Evolutionary conservation across 2,113 vertebrate genomes (phyloP).

Genomic region (Pachyramphus minor): DNA sequence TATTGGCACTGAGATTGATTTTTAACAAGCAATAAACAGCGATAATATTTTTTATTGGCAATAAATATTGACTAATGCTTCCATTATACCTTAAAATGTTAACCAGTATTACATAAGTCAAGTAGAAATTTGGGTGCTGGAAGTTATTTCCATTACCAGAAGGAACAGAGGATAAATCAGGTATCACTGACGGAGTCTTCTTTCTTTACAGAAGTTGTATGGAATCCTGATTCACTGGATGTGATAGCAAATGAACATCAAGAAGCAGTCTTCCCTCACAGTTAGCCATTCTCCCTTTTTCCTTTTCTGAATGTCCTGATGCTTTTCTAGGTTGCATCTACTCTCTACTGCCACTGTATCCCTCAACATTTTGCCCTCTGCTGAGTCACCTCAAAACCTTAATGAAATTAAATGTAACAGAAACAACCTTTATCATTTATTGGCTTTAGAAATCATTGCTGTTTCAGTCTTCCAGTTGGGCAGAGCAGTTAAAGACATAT

Average conservation of each 20-base stretch:
- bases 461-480: neutral
- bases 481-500: neutral
- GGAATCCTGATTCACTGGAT: neutral
- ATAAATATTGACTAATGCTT: neutral
- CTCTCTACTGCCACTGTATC: neutral
- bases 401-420: neutral
- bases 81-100: neutral
- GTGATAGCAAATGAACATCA: neutral
- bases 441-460: neutral
- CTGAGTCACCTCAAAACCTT: neutral
- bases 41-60: neutral
- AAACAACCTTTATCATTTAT: neutral
- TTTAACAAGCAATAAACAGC: neutral
- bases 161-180: neutral
- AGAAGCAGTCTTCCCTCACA: neutral
- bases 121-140: neutral
- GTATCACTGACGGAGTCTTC: neutral
- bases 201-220: neutral
- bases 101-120: neutral
- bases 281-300: neutral
- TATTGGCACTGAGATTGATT: fast-evolving
- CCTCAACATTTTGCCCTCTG: neutral
- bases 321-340: neutral
- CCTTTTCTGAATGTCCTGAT: neutral
- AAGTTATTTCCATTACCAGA: neutral